Evolutionary conservation across 2,797 vertebrate species (phyloP), one percentile per base, ranked within the genome.

Genomic region (Rhinophrynus dorsalis): DNA sequence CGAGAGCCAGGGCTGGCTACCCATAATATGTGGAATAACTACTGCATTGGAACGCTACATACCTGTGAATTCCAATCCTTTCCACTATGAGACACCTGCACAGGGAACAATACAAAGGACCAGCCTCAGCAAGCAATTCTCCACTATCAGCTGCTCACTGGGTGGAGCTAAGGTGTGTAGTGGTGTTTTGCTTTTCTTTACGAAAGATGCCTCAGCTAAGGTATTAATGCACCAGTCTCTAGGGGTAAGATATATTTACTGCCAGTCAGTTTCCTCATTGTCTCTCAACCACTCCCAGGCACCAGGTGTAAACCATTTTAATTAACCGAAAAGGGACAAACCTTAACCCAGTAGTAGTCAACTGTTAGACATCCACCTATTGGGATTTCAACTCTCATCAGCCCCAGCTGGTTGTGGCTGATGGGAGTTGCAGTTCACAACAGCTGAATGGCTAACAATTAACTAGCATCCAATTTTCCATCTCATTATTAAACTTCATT

Each of bases 51-150:
- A 37, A 21, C 12, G 5, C 20, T n/a, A 52, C 69, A 59, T 73
- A 73, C 69, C 69, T 73, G 54, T 26, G 33, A 30, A 50, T 32
- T 42, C 21, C 42, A 15, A 13, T 13, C 29, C 17, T 64, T 42
- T 29, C 32, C 52, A 24, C 29, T 35, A 11, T 44, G 6, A 44
- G 15, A 18, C 50, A 48, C 30, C 45, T 65, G 40, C 45, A 10
- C 44, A 42, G 35, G 8, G 11, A 51, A 51, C 27, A 72, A 35
- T 52, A 42, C 23, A 40, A 13, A 42, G 33, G 60, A 37, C 3
- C 2, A 24, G 37, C 27, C 15, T 3, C 12, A 6, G 17, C 33
- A 5, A 20, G 29, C 9, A 30, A 3, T 6, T 32, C 27, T n/a
- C n/a, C n/a, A 21, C 18, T 56, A 18, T 17, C 37, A 4, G 4